Base-by-base conservation (phyloP, 2,888 invertebrate species). In the Yponomeuta malinellus region DNA sequence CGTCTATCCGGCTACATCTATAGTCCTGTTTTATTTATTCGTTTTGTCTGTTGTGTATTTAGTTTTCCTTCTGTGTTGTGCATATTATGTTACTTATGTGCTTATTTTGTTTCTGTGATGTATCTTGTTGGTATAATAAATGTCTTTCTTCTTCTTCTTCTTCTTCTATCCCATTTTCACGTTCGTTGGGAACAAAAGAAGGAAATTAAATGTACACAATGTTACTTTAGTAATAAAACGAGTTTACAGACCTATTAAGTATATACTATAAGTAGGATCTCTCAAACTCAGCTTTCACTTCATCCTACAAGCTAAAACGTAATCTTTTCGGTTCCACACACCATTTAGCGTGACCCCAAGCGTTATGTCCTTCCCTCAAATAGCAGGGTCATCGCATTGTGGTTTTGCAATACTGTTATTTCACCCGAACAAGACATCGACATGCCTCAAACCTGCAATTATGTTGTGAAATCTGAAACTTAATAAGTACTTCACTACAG, bases 401-500 rank as follows among this genome's bases (percentile, higher is more conserved):
- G 52, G 52, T 59, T 59, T 59, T 1, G 52, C 52, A 59, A 59
- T 15, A 12, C 12, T 15, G 52, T 59, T 59, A 59, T 59, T 59
- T 15, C 52, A 15, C 4, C 52, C 52, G 12, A 59, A 59, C 52
- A 15, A 59, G 52, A 59, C 52, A 59, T 59, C 6, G 15, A 59
- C 52, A 59, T 59, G 52, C 52, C 52, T 15, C 52, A 59, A 59
- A 33, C 10, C 65, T 65, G 65, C 33, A 65, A 65, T 65, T 65
- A 23, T 5, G 33, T 65, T 65, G 33, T 31, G 65, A 65, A 65
- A 65, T 65, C 12, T 31, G 65, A 65, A 65, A 65, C 65, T 65
- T 65, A 65, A 65, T 65, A 31, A 15, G 33, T 31, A 65, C 33
- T 29, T 10, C 15, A 12, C 15, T 59, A 59, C 52, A 59, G 12